Conservation (phyloP, 2,888 invertebrate species). For the Conistra vaccinii region DNA sequence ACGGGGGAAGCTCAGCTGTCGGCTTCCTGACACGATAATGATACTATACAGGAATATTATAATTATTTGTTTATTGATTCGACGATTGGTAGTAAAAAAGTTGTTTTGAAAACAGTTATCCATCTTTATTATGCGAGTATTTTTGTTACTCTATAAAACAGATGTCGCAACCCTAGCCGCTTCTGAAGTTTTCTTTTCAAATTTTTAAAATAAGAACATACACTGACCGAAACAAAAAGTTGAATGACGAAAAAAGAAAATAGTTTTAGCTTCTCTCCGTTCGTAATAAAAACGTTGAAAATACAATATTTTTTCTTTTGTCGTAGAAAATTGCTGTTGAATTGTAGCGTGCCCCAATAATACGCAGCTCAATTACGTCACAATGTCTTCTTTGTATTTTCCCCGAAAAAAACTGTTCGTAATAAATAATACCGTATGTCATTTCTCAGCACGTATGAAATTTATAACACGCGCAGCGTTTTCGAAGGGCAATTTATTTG, state of each 20-base stretch:
- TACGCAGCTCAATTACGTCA: conserved; percentile 88
- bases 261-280: conserved; percentile 26
- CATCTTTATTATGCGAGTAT: conserved; percentile 16
- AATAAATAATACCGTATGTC: conserved; percentile 91
- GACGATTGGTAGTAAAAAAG: conserved; percentile 31
- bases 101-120: conserved; percentile 25
- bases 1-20: conserved; percentile 70
- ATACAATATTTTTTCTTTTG: conserved; percentile 67
- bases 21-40: conserved; percentile 77
- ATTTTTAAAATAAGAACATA: conserved; percentile 31
- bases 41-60: conserved; percentile 62
- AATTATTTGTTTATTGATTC: conserved; percentile 64
- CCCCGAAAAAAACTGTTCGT: conserved; percentile 83
- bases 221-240: conserved; percentile 15
- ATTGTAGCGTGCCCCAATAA: conserved; percentile 83
- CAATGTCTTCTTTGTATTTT: conserved; percentile 89
- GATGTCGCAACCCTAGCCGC: conserved; percentile 14
- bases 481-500: conserved; percentile 90
- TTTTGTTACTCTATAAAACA: conserved; percentile 10
- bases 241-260: conserved; percentile 31
- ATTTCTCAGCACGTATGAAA: conserved; percentile 91
- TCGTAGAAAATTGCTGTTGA: conserved; percentile 73
- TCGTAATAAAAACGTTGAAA: conserved; percentile 48
- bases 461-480: conserved; percentile 88
- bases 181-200: not conserved